phyloP scores from a whole-genome alignment of 2,113 vertebrate species.

The Charadrius vociferus region DNA sequence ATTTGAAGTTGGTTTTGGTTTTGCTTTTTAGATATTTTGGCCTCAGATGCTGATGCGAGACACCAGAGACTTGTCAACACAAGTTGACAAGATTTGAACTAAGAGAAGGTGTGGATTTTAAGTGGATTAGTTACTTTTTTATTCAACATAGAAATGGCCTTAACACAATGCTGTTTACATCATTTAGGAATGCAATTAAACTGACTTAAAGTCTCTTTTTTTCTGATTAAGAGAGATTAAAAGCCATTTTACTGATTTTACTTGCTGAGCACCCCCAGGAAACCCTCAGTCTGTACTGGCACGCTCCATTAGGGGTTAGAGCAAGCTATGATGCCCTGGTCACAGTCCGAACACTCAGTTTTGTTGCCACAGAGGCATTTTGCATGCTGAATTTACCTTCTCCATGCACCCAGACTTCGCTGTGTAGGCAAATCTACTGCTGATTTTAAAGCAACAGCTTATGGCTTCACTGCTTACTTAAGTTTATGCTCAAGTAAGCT shows the following conservation, averaged over 20 bases:
- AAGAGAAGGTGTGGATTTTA: not conserved
- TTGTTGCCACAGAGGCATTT: not conserved
- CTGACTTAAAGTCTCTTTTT: not conserved
- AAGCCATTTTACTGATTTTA: not conserved
- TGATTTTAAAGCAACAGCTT: constrained; percentile 33
- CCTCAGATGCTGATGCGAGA: not conserved
- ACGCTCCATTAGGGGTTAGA: not conserved
- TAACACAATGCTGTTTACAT: not conserved
- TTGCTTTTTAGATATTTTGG: not conserved
- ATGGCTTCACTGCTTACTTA: not conserved
- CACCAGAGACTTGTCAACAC: not conserved
- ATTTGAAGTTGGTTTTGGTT: not conserved
- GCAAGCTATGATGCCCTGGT: not conserved
- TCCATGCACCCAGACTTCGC: not conserved
- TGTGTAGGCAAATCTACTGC: not conserved
- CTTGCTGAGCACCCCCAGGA: not conserved
- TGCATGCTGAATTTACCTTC: constrained; percentile 1
- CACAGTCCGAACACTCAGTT: not conserved
- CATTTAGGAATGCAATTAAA: not conserved
- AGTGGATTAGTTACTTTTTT: not conserved
- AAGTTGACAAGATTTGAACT: not conserved
- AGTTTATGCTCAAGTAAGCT: constrained; percentile 35
- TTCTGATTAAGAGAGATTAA: not conserved
- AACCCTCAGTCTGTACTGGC: not conserved
- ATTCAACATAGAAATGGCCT: not conserved